phyloP scores from a whole-genome alignment of 2,888 invertebrate genomes.

The Neelides folsomi region DNA sequence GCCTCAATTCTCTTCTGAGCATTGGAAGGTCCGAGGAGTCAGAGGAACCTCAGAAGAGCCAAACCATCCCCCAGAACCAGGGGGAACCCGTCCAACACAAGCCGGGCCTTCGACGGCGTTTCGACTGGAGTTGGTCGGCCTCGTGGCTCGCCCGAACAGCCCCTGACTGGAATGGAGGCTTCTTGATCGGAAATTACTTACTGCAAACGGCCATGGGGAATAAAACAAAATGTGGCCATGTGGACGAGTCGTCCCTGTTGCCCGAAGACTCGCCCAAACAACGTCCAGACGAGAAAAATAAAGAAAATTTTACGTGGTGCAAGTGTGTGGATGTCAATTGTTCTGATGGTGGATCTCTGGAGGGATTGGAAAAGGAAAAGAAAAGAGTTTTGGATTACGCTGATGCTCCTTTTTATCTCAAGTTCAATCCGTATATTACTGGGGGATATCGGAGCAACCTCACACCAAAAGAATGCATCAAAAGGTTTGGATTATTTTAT shows the following conservation, averaged over 20 bases:
- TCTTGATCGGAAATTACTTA: background rate
- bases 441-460: conserved; percentile 73
- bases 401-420: conserved; percentile 67
- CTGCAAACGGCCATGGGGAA: background rate
- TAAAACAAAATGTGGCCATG: background rate
- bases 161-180: background rate
- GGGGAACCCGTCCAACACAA: no score
- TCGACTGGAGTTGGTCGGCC: no score
- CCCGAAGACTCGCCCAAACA: background rate
- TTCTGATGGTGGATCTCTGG: background rate
- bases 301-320: conserved; percentile 3
- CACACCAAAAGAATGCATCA: conserved; percentile 67
- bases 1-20: conserved; percentile 5
- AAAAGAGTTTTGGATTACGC: conserved; percentile 24
- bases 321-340: conserved; percentile 1
- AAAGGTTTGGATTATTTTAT: conserved; percentile 49
- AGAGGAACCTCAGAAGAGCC: no score
- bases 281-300: background rate
- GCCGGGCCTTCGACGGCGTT: no score
- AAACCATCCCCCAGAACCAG: no score
- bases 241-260: background rate
- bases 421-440: conserved; percentile 73
- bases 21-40: no score
- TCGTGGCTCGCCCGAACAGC: background rate
- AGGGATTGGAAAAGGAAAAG: background rate